These are phyloP conservation scores for Brachylomia viminalis DNA, from an alignment of 2,888 invertebrate species.

Conservation along the genomic window DNA sequence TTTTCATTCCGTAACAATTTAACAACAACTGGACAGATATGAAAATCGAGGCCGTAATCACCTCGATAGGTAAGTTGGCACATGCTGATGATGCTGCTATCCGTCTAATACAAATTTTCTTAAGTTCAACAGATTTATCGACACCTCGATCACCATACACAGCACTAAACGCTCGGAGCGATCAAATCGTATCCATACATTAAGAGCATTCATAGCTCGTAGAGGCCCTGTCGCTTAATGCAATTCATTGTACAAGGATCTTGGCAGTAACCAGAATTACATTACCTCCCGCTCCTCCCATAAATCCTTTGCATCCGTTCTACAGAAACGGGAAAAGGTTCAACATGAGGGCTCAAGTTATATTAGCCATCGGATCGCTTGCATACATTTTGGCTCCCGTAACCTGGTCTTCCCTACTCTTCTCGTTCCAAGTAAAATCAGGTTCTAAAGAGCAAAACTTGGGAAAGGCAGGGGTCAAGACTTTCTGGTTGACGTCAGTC, in stretches of 20 bases:
- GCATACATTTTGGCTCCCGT: slow-evolving; percentile 76
- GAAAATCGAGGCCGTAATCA: no score
- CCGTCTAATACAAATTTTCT: background rate
- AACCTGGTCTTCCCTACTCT: slow-evolving; percentile 67
- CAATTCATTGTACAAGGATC: slow-evolving; percentile 88
- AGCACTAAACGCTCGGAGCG: slow-evolving; percentile 80
- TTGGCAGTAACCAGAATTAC: slow-evolving; percentile 74
- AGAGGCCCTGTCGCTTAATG: slow-evolving; percentile 86
- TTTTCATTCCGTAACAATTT: background rate
- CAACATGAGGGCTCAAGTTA: slow-evolving; percentile 68
- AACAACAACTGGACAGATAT: no score
- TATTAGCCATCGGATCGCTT: slow-evolving; percentile 72
- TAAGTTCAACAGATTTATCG: slow-evolving; percentile 43
- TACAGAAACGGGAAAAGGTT: slow-evolving; percentile 60
- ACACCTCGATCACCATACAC: slow-evolving; percentile 54
- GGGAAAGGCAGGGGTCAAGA: slow-evolving; percentile 61
- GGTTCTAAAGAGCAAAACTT: slow-evolving; percentile 65
- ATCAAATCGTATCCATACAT: slow-evolving; percentile 87
- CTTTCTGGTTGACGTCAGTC: slow-evolving; percentile 74
- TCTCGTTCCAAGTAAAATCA: slow-evolving; percentile 64
- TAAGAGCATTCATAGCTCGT: slow-evolving; percentile 86
- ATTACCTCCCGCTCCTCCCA: slow-evolving; percentile 66
- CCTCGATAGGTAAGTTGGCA: no score
- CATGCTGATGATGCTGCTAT: background rate
- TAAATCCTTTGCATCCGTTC: slow-evolving; percentile 55